Conservation (phyloP, 2,113 vertebrate genomes). For the Macrotis lagotis region DNA sequence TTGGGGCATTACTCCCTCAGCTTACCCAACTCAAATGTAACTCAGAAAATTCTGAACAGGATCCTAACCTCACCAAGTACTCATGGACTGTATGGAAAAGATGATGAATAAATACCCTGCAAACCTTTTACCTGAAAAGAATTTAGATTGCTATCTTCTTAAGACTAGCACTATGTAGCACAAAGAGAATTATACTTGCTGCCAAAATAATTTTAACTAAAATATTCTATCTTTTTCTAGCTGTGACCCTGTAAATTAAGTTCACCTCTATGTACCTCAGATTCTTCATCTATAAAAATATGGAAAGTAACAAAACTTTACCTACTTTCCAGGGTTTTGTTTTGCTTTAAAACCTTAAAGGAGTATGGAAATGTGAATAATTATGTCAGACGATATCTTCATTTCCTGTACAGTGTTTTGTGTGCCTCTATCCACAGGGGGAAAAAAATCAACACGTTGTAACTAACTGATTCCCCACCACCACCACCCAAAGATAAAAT, state of each 20-base stretch:
- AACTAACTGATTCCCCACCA: neutral
- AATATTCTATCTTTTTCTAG: neutral
- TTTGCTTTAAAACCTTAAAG: neutral
- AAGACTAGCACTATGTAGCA: neutral
- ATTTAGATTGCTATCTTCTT: neutral
- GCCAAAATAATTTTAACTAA: conserved; percentile 21
- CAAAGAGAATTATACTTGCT: conserved; percentile 4
- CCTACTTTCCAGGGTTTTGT: neutral
- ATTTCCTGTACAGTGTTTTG: neutral
- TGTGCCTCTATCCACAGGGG: neutral
- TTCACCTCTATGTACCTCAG: neutral
- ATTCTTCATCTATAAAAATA: conserved; percentile 32
- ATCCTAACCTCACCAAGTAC: neutral
- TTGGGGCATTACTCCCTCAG: neutral
- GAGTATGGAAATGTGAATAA: neutral
- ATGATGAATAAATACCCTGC: neutral
- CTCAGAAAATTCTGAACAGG: neutral
- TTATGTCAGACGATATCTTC: neutral
- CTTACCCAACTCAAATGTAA: neutral
- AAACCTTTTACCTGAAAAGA: neutral
- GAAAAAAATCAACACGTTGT: neutral
- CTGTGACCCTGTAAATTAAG: neutral
- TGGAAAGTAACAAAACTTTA: neutral
- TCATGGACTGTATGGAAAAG: neutral
- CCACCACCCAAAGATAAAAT: neutral